Percentiles rank a stretch among this genome's conserved stretches.
Conservation (phyloP, 2,797 vertebrate species). For the Ataeniobius toweri region DNA sequence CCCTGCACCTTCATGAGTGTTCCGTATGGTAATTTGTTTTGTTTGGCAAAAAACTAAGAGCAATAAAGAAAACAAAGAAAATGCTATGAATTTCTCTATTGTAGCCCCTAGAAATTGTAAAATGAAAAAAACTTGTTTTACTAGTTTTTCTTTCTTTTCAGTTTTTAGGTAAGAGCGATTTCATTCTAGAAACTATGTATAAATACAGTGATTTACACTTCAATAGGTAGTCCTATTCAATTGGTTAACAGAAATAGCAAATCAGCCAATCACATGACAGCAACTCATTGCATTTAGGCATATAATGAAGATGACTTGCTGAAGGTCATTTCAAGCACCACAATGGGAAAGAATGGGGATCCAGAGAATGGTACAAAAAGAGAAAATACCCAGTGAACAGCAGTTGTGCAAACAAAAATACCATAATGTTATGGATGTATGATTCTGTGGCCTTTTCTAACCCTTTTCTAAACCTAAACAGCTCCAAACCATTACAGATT, state of each 20-base stretch:
- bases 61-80: slow-evolving; percentile 7
- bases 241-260: neutral
- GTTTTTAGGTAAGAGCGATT: neutral
- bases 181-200: neutral
- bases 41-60: slow-evolving; percentile 20
- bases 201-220: neutral
- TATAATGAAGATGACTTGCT: neutral
- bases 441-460: no score
- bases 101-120: neutral
- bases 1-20: slow-evolving; percentile 19
- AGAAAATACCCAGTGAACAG: no score
- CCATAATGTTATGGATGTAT: no score
- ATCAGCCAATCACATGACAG: neutral
- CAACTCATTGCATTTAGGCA: neutral
- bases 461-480: no score
- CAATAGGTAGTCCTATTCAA: neutral
- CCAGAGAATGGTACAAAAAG: no score
- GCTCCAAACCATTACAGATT: no score
- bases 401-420: no score
- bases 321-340: neutral
- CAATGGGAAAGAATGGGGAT: neutral
- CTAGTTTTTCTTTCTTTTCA: neutral
- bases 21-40: slow-evolving; percentile 31
- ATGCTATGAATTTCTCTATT: neutral
- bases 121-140: no score